phyloP scores from a whole-genome alignment of 1,140 invertebrate genomes.

The Formica exsecta region DNA sequence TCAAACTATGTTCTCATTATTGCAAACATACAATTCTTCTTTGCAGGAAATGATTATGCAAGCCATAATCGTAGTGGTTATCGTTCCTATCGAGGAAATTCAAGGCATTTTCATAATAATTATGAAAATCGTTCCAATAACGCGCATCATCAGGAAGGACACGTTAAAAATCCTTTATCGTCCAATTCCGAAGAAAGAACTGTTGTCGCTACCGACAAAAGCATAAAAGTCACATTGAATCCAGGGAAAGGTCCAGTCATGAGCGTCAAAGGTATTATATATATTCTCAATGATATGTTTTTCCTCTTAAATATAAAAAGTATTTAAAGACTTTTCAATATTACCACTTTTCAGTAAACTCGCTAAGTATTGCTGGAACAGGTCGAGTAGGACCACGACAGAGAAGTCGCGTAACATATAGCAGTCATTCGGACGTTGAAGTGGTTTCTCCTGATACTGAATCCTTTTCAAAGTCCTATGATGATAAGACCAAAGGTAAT shows the following conservation, averaged over 20 bases:
- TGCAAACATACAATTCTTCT: conserved; percentile 31
- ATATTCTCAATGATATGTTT: neutral
- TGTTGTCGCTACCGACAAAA: conserved; percentile 78
- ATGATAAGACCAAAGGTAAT: conserved; percentile 76
- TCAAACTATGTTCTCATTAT: neutral
- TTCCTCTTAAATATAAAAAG: neutral
- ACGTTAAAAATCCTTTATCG: conserved; percentile 36
- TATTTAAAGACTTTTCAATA: neutral
- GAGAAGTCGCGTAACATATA: conserved; percentile 82
- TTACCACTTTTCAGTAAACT: conserved; percentile 80
- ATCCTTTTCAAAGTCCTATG: conserved; percentile 74
- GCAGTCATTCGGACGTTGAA: conserved; percentile 82
- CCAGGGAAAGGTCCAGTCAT: conserved; percentile 79
- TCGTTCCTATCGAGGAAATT: conserved; percentile 72
- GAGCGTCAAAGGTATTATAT: conserved; percentile 82
- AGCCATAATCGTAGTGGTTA: conserved; percentile 72
- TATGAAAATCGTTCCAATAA: conserved; percentile 74
- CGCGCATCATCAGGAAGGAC: conserved; percentile 63
- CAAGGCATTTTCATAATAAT: conserved; percentile 73
- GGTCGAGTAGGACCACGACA: conserved; percentile 86
- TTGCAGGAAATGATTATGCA: conserved; percentile 74
- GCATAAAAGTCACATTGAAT: conserved; percentile 80
- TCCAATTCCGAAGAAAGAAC: conserved; percentile 75
- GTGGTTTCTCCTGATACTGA: conserved; percentile 65
- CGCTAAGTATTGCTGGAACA: conserved; percentile 83